Evolutionary conservation across 2,113 vertebrate genomes (phyloP), one percentile per base, ranked within the genome.

Genomic region (Elephas maximus): DNA sequence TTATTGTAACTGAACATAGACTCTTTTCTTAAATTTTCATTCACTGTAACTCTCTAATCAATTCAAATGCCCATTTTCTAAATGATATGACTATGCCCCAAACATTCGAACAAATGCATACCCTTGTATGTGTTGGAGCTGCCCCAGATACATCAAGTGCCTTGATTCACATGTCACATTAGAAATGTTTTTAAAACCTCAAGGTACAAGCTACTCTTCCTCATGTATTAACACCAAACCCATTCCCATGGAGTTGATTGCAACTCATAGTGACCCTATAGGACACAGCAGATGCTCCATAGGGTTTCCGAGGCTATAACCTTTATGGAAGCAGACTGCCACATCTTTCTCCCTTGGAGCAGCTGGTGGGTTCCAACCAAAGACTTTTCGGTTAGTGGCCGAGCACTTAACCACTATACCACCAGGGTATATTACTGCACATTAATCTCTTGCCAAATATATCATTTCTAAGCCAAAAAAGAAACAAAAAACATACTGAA

Each of bases 401-500:
- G 17, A 24, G n/a, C 8, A 24, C n/a, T 30, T 74, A 74, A 44
- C 37, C n/a, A 4, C n/a, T 37, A n/a, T 8, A 2, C n/a, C n/a
- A 74, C n/a, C 33, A 37, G n/a, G 8, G 37, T 74, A 73, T 73
- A 37, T 73, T 23, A 28, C 7, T 80, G 78, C 91, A 91, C 57
- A 62, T 91, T 80, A 92, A 78, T 90, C 65, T 97, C 37, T 93
- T 93, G 81, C 81, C 94, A 93, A 57, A 0, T 1, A 53, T 48
- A 87, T 80, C 44, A 90, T 95, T 71, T 94, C 48, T 90, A 45
- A 41, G 71, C 48, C n/a, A 87, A 74, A 83, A 71, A 53, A 97
- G 28, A 91, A 94, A 88, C 57, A 96, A 97, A 44, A 97, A 97
- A 97, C 26, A 91, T 41, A 41, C 26, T 67, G 17, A 80, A 95